phyloP scores from a whole-genome alignment of 2,113 vertebrate species.

The Pelodiscus sinensis region DNA sequence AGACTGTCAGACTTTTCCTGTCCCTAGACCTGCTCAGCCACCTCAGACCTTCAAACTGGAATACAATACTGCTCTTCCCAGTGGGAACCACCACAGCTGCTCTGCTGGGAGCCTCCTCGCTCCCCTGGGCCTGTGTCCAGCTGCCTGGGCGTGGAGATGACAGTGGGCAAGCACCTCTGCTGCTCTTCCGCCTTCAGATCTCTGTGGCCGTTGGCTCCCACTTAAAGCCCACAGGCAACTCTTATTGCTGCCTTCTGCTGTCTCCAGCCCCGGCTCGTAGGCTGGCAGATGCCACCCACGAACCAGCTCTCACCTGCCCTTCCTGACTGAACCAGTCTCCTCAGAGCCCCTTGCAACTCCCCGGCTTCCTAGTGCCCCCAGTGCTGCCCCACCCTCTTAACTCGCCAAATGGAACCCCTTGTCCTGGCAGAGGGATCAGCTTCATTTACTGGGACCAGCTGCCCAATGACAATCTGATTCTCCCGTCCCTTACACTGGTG shows the following conservation, averaged over 20 bases:
- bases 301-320: neutral
- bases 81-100: neutral
- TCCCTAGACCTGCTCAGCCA: neutral
- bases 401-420: neutral
- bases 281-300: neutral
- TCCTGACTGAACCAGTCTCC: neutral
- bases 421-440: neutral
- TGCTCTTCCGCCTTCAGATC: neutral
- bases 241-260: neutral
- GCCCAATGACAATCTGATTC: neutral
- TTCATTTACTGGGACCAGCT: neutral
- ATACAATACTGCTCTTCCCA: neutral
- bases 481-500: neutral
- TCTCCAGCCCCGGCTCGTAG: neutral
- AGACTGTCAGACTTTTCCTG: neutral
- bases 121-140: no score
- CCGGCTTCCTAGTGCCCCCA: neutral
- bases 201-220: no score
- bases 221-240: no score
- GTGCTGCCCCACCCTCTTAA: neutral
- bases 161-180: no score
- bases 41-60: neutral
- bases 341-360: neutral
- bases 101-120: neutral
- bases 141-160: no score